phyloP scores from a whole-genome alignment of 2,888 invertebrate species.

The Oeneis ivallda region DNA sequence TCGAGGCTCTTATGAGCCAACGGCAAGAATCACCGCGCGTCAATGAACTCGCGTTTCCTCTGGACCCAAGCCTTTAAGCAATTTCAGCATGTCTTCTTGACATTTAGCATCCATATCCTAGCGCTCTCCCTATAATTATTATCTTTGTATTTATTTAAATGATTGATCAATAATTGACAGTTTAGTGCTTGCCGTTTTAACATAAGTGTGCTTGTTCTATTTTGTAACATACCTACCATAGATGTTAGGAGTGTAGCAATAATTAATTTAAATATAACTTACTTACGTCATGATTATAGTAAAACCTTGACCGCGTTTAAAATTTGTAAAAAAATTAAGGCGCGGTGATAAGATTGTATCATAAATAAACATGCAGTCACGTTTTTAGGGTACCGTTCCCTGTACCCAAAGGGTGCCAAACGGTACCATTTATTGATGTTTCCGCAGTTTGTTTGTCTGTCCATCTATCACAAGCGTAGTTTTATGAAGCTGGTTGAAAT shows the following conservation, averaged over 20 bases:
- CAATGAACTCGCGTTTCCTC: not conserved
- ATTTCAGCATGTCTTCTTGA: constrained; percentile 40
- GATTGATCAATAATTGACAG: constrained; percentile 42
- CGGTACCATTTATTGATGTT: no score
- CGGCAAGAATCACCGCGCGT: no score
- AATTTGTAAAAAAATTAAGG: not conserved
- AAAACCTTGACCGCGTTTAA: not conserved
- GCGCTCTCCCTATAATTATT: constrained; percentile 40
- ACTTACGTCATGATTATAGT: not conserved
- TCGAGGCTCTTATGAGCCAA: no score
- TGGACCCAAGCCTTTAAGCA: not conserved
- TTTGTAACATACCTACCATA: not conserved
- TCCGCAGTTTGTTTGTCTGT: no score
- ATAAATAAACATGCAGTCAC: constrained; percentile 1
- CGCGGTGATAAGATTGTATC: constrained; percentile 7
- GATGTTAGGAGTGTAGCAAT: not conserved
- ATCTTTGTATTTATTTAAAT: constrained; percentile 40
- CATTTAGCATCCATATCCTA: constrained; percentile 41
- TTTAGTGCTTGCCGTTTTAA: constrained; percentile 33
- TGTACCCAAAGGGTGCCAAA: no score
- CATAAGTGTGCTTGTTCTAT: constrained; percentile 13
- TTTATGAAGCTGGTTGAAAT: no score
- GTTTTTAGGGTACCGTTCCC: not conserved
- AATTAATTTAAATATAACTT: not conserved
- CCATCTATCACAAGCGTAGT: no score